Evolutionary conservation across 2,113 vertebrate species (phyloP).

Genomic region (Malurus alboscapulatus): DNA sequence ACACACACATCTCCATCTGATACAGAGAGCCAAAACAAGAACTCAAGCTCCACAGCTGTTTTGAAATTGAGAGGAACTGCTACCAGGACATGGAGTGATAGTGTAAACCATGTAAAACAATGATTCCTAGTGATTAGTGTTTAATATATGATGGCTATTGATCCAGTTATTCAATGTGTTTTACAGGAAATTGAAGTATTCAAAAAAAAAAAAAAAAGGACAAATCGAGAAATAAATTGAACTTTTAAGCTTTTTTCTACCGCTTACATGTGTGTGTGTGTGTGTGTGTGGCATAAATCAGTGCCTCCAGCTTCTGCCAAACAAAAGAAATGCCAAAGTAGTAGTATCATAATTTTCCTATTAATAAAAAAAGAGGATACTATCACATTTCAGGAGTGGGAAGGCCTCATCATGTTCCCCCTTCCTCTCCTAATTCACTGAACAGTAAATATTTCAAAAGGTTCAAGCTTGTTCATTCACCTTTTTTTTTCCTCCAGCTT

Average conservation of each 20-base stretch:
- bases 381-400: background rate
- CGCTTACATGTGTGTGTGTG: background rate
- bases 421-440: background rate
- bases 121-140: background rate
- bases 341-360: background rate
- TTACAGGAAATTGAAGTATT: background rate
- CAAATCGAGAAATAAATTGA: background rate
- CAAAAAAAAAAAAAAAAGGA: background rate
- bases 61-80: background rate
- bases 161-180: background rate
- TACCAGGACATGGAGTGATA: background rate
- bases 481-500: background rate
- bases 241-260: background rate
- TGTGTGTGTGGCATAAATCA: background rate
- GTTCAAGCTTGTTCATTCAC: slow-evolving; percentile 21
- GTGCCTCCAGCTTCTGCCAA: background rate
- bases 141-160: background rate
- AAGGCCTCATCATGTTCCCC: background rate
- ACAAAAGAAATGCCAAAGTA: background rate
- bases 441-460: slow-evolving; percentile 11
- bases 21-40: background rate
- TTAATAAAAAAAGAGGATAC: slow-evolving; percentile 23
- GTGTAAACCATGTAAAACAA: background rate
- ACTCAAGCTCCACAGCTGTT: background rate
- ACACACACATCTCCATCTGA: background rate